Evolutionary conservation across 2,797 vertebrate genomes (phyloP).

Genomic region (Mormyrus hasselquistii): DNA sequence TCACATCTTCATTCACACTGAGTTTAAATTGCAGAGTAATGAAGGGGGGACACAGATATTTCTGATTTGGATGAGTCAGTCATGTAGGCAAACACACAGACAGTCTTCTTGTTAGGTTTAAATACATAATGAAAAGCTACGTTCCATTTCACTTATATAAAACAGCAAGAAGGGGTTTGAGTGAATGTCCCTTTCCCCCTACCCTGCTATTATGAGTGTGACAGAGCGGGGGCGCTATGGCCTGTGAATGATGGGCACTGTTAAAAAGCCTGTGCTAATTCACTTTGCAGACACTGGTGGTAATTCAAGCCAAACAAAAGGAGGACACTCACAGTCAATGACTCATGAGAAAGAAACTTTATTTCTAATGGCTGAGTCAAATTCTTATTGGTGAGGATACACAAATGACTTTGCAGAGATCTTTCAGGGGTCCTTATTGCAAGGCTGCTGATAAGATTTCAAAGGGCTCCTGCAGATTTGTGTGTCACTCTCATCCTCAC

Average conservation of each 20-base stretch:
- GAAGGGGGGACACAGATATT: background rate
- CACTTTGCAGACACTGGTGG: conserved; percentile 39
- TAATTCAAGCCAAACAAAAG: conserved; percentile 52
- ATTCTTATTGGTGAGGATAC: conserved; percentile 37
- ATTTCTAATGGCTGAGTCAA: conserved; percentile 29
- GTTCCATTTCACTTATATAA: conserved; percentile 35
- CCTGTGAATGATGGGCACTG: conserved; percentile 23
- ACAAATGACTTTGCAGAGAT: conserved; percentile 31
- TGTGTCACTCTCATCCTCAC: conserved; percentile 27
- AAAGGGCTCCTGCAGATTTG: background rate
- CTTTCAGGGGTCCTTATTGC: conserved; percentile 19
- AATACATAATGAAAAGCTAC: background rate
- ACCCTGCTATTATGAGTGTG: conserved; percentile 33
- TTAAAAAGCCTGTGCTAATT: conserved; percentile 54
- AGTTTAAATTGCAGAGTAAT: background rate
- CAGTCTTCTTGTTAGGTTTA: background rate
- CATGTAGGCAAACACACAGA: background rate
- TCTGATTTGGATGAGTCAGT: background rate
- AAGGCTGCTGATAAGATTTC: conserved; percentile 10
- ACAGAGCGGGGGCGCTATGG: conserved; percentile 41
- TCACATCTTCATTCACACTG: background rate
- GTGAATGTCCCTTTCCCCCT: conserved; percentile 18
- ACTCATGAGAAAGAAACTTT: conserved; percentile 39
- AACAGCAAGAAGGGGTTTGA: background rate
- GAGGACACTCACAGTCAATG: conserved; percentile 44